A percentile compares a stretch with the other conserved stretches of the same genome.
phyloP scores from a whole-genome alignment of 2,888 invertebrate genomes.

The Quadroppia sp. region DNA sequence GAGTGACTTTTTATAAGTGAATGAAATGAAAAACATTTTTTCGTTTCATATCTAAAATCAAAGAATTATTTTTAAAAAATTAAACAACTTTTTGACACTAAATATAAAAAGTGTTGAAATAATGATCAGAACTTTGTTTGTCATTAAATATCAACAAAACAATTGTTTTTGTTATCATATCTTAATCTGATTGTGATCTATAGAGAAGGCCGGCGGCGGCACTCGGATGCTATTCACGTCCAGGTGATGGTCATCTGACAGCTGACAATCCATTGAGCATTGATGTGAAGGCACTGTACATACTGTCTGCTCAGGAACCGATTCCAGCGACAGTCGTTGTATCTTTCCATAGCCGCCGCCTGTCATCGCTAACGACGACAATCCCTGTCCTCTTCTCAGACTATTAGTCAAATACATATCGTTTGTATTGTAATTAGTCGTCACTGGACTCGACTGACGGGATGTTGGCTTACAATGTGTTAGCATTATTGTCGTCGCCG shows the following conservation, averaged over 20 bases:
- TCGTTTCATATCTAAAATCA: no score
- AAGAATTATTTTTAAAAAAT: no score
- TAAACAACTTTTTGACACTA: no score
- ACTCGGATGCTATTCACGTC: background rate
- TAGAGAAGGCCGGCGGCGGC: background rate
- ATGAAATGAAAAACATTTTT: no score
- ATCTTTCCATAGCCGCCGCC: background rate
- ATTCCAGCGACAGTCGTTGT: background rate
- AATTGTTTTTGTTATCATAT: background rate
- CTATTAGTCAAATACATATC: background rate
- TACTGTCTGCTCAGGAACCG: conserved; percentile 15
- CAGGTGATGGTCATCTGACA: background rate
- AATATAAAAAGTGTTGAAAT: no score
- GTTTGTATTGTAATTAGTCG: conserved; percentile 9
- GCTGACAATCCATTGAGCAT: conserved; percentile 3
- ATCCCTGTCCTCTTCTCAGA: conserved; percentile 16
- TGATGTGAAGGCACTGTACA: conserved; percentile 25
- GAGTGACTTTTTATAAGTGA: no score
- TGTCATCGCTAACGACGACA: no score
- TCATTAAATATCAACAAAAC: no score
- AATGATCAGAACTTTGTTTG: no score
- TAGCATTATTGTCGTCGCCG: background rate
- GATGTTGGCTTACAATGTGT: background rate
- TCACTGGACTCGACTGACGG: background rate
- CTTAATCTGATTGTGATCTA: conserved; percentile 6